Percentiles rank a stretch among this genome's conserved stretches.
These are phyloP conservation scores for Meda fulgida DNA, from an alignment of 2,797 vertebrate species.

Conservation along the genomic window DNA sequence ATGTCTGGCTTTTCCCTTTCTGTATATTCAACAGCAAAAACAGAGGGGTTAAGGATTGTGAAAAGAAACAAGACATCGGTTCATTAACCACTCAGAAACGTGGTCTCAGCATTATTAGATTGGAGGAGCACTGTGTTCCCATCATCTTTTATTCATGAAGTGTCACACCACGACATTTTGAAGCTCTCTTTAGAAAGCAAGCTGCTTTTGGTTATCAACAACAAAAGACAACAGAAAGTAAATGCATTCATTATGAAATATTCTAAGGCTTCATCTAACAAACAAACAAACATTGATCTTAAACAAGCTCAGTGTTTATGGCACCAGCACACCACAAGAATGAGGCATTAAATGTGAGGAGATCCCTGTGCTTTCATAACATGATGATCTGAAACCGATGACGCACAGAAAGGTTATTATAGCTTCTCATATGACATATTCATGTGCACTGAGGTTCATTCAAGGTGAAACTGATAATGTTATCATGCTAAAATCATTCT, in stretches of 20 bases:
- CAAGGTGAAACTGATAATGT: not conserved
- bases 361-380: constrained; percentile 1
- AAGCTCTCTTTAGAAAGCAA: not conserved
- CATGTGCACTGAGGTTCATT: not conserved
- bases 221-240: not conserved
- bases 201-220: not conserved
- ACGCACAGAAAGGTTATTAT: not conserved
- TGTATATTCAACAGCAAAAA: not conserved
- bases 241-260: not conserved
- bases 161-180: constrained; percentile 22
- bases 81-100: not conserved
- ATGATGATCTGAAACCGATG: constrained; percentile 16
- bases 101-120: not conserved
- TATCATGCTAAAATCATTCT: not conserved
- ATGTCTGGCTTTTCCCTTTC: not conserved
- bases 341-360: constrained; percentile 6
- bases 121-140: constrained; percentile 4
- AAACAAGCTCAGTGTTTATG: constrained; percentile 23
- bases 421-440: constrained; percentile 20
- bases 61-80: constrained; percentile 5
- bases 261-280: not conserved
- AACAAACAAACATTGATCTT: not conserved
- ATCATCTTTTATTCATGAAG: constrained; percentile 37
- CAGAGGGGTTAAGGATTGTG: not conserved
- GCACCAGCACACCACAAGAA: not conserved